A percentile compares a stretch with the other conserved stretches of the same genome.
phyloP scores from a whole-genome alignment of 2,797 vertebrate genomes.

The Urocyon cinereoargenteus region DNA sequence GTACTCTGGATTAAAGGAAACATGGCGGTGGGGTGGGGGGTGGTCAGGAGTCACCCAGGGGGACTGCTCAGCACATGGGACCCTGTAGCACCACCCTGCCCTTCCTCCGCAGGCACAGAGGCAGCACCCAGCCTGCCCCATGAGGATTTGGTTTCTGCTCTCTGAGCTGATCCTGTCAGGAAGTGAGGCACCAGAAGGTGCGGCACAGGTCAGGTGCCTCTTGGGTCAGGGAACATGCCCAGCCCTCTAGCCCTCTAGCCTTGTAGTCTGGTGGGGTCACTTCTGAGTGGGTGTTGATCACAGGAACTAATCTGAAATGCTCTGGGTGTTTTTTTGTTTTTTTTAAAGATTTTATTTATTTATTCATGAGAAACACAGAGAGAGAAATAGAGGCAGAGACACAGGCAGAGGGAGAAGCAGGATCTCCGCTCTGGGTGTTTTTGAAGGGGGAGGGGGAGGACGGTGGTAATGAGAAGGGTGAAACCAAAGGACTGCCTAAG shows the following conservation, averaged over 20 bases:
- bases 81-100: background rate
- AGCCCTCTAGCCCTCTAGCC: background rate
- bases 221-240: fast-evolving
- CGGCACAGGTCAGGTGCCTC: background rate
- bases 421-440: background rate
- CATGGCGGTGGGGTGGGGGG: background rate
- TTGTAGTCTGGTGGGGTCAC: background rate
- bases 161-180: background rate
- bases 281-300: background rate
- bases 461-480: too few relatives aligned
- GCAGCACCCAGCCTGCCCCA: too few relatives aligned
- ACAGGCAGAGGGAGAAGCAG: too few relatives aligned
- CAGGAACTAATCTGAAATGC: background rate
- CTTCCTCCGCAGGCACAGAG: background rate
- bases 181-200: background rate
- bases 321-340: background rate
- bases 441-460: background rate
- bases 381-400: too few relatives aligned
- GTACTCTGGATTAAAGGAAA: fast-evolving
- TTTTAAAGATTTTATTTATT: too few relatives aligned
- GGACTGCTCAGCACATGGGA: background rate
- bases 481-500: background rate
- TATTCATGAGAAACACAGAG: too few relatives aligned
- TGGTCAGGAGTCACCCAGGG: background rate
- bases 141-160: background rate